Evolutionary conservation across 2,113 vertebrate genomes (phyloP).

Genomic region (Myotis brandtii): DNA sequence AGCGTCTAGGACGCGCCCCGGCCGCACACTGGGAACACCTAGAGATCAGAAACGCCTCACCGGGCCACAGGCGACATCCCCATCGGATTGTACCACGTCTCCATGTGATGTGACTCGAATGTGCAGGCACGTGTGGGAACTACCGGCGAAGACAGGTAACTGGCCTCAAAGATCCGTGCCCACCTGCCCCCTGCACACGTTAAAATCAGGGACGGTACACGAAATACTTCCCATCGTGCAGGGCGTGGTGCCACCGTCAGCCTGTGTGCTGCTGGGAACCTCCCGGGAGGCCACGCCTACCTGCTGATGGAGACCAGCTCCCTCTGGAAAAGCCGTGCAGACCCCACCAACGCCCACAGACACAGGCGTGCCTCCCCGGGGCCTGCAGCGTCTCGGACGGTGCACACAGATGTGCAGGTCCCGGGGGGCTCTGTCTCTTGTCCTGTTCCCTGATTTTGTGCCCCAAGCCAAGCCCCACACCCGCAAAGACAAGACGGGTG

Average conservation of each 20-base stretch:
- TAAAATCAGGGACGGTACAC: background rate
- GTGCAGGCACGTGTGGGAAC: background rate
- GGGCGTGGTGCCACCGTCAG: fast-evolving
- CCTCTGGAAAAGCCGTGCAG: background rate
- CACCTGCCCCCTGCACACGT: background rate
- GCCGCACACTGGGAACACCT: background rate
- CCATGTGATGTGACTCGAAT: fast-evolving
- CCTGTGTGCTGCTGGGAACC: fast-evolving
- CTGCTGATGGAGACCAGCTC: no score
- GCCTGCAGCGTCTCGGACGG: background rate
- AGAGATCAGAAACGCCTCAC: background rate
- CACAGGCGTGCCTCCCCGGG: background rate
- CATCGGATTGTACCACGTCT: background rate
- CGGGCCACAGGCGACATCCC: background rate
- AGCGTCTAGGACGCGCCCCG: fast-evolving
- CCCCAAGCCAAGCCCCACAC: background rate
- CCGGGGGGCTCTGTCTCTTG: no score
- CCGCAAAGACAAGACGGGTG: background rate
- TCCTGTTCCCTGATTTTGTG: background rate
- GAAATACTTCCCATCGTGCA: background rate
- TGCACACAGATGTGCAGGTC: background rate
- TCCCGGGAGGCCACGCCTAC: background rate
- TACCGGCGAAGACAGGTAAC: fast-evolving
- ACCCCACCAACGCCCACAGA: fast-evolving
- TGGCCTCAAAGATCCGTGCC: background rate